Evolutionary conservation across 2,888 invertebrate species (phyloP).

Genomic region (Netelia melanura): DNA sequence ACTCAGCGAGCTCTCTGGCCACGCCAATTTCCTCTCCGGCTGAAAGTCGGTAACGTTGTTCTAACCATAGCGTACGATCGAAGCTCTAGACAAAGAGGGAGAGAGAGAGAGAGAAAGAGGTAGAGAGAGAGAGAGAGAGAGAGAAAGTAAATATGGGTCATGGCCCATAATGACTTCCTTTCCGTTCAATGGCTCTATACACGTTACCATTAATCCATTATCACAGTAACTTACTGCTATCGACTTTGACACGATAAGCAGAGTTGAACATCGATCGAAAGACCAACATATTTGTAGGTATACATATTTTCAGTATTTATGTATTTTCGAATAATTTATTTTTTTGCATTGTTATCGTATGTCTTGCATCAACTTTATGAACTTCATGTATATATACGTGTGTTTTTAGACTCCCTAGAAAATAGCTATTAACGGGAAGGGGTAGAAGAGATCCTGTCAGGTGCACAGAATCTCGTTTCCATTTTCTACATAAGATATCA

Average conservation of each 20-base stretch:
- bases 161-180: neutral
- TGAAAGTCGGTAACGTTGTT: slow-evolving; percentile 43
- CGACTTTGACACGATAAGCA: neutral
- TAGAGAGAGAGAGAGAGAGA: neutral
- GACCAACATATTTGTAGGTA: neutral
- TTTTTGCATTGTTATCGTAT: neutral
- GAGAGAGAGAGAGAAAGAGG: neutral
- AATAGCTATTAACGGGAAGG: neutral
- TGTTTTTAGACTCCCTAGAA: neutral
- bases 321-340: neutral
- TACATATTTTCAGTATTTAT: neutral
- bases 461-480: slow-evolving; percentile 3
- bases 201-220: slow-evolving; percentile 1
- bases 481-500: slow-evolving; percentile 16
- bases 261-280: neutral
- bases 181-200: neutral
- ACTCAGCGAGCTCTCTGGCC: neutral
- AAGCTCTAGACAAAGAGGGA: neutral
- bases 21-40: slow-evolving; percentile 16
- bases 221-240: neutral
- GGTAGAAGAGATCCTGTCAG: neutral
- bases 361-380: neutral
- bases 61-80: slow-evolving; percentile 15
- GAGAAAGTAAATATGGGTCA: neutral
- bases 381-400: neutral